Evolutionary conservation across 2,797 vertebrate genomes (phyloP).

Genomic region (Peromyscus eremicus): DNA sequence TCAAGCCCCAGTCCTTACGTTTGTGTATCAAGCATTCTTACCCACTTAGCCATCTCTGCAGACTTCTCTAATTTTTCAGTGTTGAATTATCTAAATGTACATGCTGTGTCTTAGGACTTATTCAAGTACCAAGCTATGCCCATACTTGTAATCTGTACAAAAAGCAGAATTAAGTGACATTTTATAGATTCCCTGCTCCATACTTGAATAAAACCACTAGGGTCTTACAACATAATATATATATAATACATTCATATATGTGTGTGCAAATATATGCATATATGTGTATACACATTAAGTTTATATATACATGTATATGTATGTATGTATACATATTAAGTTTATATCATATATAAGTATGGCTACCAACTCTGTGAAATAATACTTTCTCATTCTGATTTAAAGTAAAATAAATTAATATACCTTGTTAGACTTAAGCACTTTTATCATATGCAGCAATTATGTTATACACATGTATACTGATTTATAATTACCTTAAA

Average conservation of each 20-base stretch:
- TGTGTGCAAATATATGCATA: not conserved
- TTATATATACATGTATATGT: not conserved
- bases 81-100: not conserved
- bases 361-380: not conserved
- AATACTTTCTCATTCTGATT: slow-evolving; percentile 19
- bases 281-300: not conserved
- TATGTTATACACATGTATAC: not conserved
- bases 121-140: not conserved
- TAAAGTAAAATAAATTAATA: slow-evolving; percentile 23
- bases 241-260: not conserved
- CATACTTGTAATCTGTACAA: not conserved
- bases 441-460: not conserved
- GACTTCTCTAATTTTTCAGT: not conserved
- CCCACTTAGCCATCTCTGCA: not conserved
- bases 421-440: slow-evolving; percentile 5
- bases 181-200: not conserved
- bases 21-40: not conserved
- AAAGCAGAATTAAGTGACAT: not conserved
- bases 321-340: not conserved
- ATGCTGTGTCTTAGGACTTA: not conserved
- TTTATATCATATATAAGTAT: not conserved
- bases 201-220: not conserved
- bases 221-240: not conserved
- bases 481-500: slow-evolving; percentile 31
- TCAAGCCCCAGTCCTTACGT: not conserved